Base-by-base conservation (phyloP, 1,140 invertebrate species). In the Littorina saxatilis region DNA sequence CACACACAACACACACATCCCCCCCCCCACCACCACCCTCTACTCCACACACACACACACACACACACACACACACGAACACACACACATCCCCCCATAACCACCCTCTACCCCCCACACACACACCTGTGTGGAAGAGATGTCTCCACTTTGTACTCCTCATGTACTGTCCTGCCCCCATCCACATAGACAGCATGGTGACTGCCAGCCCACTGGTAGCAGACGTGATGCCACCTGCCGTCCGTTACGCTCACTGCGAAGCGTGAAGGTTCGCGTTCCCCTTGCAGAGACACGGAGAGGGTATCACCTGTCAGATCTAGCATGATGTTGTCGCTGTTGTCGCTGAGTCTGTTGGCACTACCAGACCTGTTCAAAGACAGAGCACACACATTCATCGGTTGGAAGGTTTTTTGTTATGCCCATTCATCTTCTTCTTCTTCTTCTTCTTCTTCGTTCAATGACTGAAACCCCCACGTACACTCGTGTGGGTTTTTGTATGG, bases 201-300 rank as follows among this genome's bases (percentile, higher is more conserved):
- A 29, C 81, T 81, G 61, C 72, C 74, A 2, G 58, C 27, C 81
- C 79, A 84, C 23, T 81, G 76, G 15, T 82, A 84, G 81, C 85
- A 86, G 1, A 85, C 20, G 55, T 87, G 84, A 43, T 87, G 86
- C 87, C 87, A 88, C n/a, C 43, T 15, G 17, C 82, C 82, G 72
- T 82, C 81, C 50, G 74, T 80, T 13, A 83, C 27, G 35, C 32
- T 29, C 27, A 82, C 13, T 27, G 78, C 32, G 7, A 78, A 63
- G 15, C 39, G 39, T 0, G 23, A 52, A 37, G 43, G 17, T 37
- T 80, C 74, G 20, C 13, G 20, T 39, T 81, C 73, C 70, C 77
- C 75, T 40, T 66, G 78, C 39, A 82, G 72, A 7, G 72, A 74
- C 27, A 82, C 70, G 13, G 61, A 55, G 17, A 79, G 35, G 27